phyloP scores from a whole-genome alignment of 53 echinoderm and acorn worm species.

The Pentamera pediparva region DNA sequence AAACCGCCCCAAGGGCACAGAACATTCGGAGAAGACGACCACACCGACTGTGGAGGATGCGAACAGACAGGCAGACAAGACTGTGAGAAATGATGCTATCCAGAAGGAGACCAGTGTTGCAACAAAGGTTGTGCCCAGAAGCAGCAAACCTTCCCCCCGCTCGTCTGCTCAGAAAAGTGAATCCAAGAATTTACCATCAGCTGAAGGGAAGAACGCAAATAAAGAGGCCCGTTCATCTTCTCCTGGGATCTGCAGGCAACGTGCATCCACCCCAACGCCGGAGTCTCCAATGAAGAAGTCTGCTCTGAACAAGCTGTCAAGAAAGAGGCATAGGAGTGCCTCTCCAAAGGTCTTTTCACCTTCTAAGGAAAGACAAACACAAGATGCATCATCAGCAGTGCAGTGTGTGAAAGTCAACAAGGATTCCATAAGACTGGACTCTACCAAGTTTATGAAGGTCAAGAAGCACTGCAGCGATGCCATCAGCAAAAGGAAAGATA shows the following conservation, averaged over 20 bases:
- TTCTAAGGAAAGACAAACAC: background rate
- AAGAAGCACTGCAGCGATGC: constrained; percentile 15
- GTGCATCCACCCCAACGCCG: constrained; percentile 23
- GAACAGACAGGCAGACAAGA: too few species aligned
- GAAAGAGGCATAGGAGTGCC: constrained; percentile 25
- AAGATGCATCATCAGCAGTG: background rate
- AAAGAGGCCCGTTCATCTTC: too few species aligned
- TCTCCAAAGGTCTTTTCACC: background rate
- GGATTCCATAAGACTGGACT: constrained; percentile 8
- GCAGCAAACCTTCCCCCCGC: too few species aligned
- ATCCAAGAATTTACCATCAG: background rate
- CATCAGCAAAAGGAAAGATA: constrained; percentile 22
- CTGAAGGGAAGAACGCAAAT: background rate
- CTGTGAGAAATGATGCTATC: too few species aligned
- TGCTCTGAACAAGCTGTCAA: background rate
- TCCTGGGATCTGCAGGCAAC: too few species aligned
- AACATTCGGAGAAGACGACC: too few species aligned
- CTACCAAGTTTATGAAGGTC: constrained; percentile 10
- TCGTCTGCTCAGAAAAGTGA: too few species aligned
- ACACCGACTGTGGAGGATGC: too few species aligned
- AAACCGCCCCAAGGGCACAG: too few species aligned
- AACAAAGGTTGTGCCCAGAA: too few species aligned
- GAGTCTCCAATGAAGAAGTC: background rate
- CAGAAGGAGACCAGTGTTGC: too few species aligned
- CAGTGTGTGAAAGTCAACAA: background rate